Conservation (phyloP, 2,888 invertebrate species). For the Melanophora roralis region DNA sequence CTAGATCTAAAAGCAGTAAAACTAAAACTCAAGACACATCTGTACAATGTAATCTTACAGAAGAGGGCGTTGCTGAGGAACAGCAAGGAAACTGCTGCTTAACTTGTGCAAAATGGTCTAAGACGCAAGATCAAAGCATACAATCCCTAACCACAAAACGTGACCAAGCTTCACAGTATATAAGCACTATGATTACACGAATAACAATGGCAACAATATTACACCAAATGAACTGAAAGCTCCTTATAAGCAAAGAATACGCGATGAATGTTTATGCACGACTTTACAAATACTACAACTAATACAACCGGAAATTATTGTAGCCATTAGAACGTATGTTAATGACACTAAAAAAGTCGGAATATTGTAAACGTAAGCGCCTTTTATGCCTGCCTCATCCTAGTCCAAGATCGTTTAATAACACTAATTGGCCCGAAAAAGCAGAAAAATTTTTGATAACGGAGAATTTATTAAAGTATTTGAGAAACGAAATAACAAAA, state of each 20-base stretch:
- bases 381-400: constrained; percentile 85
- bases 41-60: no score
- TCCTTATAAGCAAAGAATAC: constrained; percentile 79
- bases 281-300: constrained; percentile 84
- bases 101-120: neutral
- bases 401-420: constrained; percentile 87
- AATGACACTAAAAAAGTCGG: constrained; percentile 82
- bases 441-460: constrained; percentile 70
- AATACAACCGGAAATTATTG: constrained; percentile 83
- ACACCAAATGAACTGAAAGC: constrained; percentile 90
- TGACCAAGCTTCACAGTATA: constrained; percentile 71
- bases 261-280: constrained; percentile 83
- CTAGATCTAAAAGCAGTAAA: constrained; percentile 45
- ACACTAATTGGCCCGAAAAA: constrained; percentile 87
- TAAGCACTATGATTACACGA: constrained; percentile 75
- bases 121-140: no score
- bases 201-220: constrained; percentile 86
- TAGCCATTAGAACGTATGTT: constrained; percentile 90
- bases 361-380: constrained; percentile 74
- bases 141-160: constrained; percentile 56
- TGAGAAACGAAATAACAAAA: constrained; percentile 60
- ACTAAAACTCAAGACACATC: constrained; percentile 22
- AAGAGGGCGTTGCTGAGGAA: no score
- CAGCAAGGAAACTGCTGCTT: neutral
- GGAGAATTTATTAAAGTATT: constrained; percentile 70